These are phyloP conservation scores for Meandrusa payeni DNA, from an alignment of 2,888 invertebrate species.

Conservation along the genomic window DNA sequence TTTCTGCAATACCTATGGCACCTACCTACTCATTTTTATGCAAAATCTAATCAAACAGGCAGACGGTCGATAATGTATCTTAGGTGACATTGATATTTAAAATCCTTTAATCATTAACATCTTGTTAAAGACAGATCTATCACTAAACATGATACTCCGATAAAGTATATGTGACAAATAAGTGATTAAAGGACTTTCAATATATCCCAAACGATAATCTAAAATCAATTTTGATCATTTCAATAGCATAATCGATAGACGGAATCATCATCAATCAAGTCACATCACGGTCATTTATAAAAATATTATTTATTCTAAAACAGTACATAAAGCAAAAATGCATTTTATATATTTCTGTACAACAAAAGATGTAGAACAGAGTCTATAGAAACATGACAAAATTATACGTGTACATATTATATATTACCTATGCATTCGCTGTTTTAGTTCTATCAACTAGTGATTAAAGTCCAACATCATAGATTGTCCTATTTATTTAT, in stretches of 20 bases:
- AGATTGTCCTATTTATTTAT: conserved; percentile 55
- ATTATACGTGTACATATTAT: conserved; percentile 17
- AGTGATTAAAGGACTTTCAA: neutral
- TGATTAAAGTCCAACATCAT: conserved; percentile 51
- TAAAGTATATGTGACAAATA: no score
- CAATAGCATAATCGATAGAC: conserved; percentile 20
- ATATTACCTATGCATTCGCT: conserved; percentile 34
- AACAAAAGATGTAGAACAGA: conserved; percentile 30
- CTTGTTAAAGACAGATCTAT: no score
- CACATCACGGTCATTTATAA: conserved; percentile 28
- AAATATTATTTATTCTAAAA: conserved; percentile 27
- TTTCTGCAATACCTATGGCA: no score
- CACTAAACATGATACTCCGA: no score
- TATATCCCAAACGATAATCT: conserved; percentile 1
- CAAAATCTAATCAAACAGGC: conserved; percentile 1
- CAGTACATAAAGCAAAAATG: conserved; percentile 9
- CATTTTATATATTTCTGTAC: conserved; percentile 24
- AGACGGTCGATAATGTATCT: conserved; percentile 1
- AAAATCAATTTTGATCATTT: conserved; percentile 5
- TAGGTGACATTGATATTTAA: neutral
- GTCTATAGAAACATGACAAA: conserved; percentile 36
- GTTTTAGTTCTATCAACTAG: conserved; percentile 40
- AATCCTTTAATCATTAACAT: no score
- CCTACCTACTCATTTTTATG: no score
- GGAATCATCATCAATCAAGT: conserved; percentile 25